Evolutionary conservation across 2,113 vertebrate genomes (phyloP).

Genomic region (Ciconia maguari): DNA sequence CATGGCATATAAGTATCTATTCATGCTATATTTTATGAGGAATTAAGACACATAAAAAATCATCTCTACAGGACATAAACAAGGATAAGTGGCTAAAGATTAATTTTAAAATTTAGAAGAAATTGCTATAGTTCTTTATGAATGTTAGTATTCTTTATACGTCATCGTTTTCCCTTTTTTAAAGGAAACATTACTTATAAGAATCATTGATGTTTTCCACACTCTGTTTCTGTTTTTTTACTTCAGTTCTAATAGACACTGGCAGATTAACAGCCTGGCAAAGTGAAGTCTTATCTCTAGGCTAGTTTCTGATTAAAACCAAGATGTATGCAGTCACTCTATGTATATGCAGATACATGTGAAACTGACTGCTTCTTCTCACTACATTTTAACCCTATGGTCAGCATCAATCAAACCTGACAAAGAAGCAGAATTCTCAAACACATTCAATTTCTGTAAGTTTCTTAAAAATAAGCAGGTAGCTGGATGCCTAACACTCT

Average conservation of each 20-base stretch:
- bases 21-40: neutral
- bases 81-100: neutral
- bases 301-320: neutral
- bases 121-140: neutral
- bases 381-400: neutral
- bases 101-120: neutral
- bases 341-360: neutral
- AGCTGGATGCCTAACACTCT: neutral
- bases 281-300: neutral
- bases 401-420: neutral
- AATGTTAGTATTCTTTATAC: neutral
- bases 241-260: neutral
- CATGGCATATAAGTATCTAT: neutral
- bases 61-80: neutral
- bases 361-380: neutral
- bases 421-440: neutral
- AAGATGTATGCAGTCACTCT: neutral
- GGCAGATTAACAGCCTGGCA: neutral
- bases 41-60: neutral
- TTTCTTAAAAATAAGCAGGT: neutral
- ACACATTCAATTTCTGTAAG: neutral
- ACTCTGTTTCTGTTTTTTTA: neutral
- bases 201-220: neutral
- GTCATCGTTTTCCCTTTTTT: neutral
- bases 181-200: neutral